Conservation (phyloP, 2,797 vertebrate genomes). For the Pelobates cultripes region DNA sequence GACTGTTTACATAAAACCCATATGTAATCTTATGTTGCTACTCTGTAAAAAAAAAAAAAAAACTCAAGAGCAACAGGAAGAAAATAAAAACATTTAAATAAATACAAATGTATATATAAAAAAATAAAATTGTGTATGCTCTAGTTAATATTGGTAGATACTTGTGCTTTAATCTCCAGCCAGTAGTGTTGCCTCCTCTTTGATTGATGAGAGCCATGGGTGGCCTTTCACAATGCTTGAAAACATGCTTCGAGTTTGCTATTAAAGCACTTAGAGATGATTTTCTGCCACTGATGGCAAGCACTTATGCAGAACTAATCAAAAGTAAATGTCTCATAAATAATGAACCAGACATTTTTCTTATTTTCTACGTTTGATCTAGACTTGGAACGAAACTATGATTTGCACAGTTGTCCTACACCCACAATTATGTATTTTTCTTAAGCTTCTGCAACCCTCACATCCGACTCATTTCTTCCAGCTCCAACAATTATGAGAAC, state of each 20-base stretch:
- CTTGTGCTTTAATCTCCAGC: neutral
- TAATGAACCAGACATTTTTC: constrained; percentile 22
- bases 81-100: neutral
- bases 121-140: neutral
- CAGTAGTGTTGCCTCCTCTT: neutral
- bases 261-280: constrained; percentile 21
- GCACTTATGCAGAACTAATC: constrained; percentile 23
- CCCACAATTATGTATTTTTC: neutral
- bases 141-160: neutral
- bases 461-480: constrained; percentile 1
- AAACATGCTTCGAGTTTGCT: constrained; percentile 28
- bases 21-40: neutral
- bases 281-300: constrained; percentile 3
- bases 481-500: neutral
- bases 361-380: neutral
- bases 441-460: neutral
- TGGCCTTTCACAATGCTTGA: constrained; percentile 27
- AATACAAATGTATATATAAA: neutral
- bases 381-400: constrained; percentile 26
- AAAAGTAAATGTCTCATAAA: constrained; percentile 17
- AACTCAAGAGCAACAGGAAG: neutral
- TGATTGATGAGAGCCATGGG: constrained; percentile 43
- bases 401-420: constrained; percentile 19
- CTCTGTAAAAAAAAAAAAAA: neutral
- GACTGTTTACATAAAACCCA: neutral